These are phyloP conservation scores for Mesembrinibis cayennensis DNA, from an alignment of 2,113 vertebrate species.

Conservation along the genomic window DNA sequence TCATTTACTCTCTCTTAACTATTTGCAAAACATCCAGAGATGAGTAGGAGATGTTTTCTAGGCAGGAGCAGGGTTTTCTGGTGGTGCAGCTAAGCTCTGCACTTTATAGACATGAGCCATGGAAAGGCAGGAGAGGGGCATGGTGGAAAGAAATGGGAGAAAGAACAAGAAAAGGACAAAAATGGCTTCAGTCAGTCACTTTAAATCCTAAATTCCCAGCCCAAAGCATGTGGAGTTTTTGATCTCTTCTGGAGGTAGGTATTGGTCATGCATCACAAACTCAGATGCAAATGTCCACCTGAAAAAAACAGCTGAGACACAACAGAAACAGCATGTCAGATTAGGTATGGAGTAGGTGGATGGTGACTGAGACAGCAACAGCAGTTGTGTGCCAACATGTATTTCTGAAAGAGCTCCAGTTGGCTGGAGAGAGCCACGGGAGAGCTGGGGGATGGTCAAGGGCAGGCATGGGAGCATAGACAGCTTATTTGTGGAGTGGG, in stretches of 20 bases:
- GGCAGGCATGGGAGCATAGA: neutral
- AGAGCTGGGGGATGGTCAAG: neutral
- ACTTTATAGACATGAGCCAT: neutral
- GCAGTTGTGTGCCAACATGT: neutral
- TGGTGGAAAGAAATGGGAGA: neutral
- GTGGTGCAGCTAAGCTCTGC: neutral
- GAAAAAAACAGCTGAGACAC: neutral
- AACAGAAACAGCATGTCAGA: neutral
- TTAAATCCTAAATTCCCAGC: neutral
- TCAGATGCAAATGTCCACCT: neutral
- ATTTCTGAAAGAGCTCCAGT: neutral
- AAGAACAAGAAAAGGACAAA: neutral
- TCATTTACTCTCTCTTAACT: neutral
- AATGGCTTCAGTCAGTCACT: neutral
- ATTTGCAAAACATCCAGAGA: neutral
- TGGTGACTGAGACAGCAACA: neutral
- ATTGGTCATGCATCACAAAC: neutral
- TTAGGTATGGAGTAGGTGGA: neutral
- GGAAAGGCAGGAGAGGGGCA: neutral
- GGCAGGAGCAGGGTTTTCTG: neutral
- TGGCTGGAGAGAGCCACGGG: no score
- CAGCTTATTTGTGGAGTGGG: neutral
- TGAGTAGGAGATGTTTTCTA: neutral
- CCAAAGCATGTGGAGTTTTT: neutral
- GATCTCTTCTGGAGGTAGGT: neutral